A percentile compares a stretch with the other conserved stretches of the same genome.
These are phyloP conservation scores for Cephus spinipes DNA, from an alignment of 2,888 invertebrate genomes.

Conservation along the genomic window DNA sequence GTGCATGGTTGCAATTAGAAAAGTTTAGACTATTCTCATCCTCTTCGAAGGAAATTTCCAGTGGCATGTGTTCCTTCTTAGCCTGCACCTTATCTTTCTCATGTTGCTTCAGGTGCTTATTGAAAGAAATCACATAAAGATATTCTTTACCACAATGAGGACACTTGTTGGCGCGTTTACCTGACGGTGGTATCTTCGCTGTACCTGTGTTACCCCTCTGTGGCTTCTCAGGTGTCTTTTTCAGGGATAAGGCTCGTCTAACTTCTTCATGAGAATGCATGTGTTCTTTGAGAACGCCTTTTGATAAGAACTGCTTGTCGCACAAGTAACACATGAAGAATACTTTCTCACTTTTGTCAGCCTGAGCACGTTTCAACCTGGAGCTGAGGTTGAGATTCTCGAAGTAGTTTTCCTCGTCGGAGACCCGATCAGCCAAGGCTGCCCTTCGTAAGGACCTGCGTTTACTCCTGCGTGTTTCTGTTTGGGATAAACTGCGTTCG, in stretches of 20 bases:
- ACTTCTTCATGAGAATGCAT: conserved; percentile 64
- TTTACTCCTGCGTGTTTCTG: conserved; percentile 49
- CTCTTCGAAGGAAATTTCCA: conserved; percentile 44
- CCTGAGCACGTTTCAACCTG: conserved; percentile 49
- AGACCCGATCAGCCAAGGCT: conserved; percentile 35
- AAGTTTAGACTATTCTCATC: conserved; percentile 6
- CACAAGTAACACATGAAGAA: conserved; percentile 61
- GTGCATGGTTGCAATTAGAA: neutral
- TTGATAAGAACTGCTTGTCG: conserved; percentile 60
- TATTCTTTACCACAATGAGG: conserved; percentile 64
- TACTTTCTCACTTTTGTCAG: conserved; percentile 51
- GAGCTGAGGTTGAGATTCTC: conserved; percentile 62
- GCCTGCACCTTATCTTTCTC: conserved; percentile 48
- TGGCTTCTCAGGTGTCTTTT: conserved; percentile 42
- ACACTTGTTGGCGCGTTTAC: conserved; percentile 59
- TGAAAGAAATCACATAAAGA: conserved; percentile 61
- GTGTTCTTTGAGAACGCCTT: conserved; percentile 59
- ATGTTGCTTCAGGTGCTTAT: conserved; percentile 61
- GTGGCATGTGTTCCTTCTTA: conserved; percentile 38
- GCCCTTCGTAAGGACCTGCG: conserved; percentile 39
- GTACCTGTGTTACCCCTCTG: conserved; percentile 24
- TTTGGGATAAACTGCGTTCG: conserved; percentile 24
- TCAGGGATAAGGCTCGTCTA: conserved; percentile 47
- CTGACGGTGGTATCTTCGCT: conserved; percentile 48
- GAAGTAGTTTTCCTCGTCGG: conserved; percentile 61